Evolutionary conservation across 1,140 invertebrate species (phyloP).

Genomic region (Anagrus nilaparvatae): DNA sequence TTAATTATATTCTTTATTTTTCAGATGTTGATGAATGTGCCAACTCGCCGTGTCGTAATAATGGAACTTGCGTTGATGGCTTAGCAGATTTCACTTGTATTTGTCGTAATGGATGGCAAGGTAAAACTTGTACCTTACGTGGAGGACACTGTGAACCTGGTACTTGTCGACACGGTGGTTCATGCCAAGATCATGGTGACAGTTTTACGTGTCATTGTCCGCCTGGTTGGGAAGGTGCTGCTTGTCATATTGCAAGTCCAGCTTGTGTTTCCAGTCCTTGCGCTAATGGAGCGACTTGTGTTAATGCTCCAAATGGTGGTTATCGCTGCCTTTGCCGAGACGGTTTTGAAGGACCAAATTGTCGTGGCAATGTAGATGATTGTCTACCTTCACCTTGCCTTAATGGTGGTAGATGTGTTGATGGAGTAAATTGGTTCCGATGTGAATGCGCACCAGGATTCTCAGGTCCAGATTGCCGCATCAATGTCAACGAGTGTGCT

Average conservation of each 20-base stretch:
- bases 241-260: conserved; percentile 60
- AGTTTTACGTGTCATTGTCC: conserved; percentile 54
- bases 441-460: conserved; percentile 68
- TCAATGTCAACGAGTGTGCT: conserved; percentile 70
- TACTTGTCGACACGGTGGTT: conserved; percentile 54
- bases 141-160: conserved; percentile 54
- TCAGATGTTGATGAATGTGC: conserved; percentile 74
- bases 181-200: conserved; percentile 55
- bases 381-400: conserved; percentile 57
- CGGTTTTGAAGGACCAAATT: conserved; percentile 53
- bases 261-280: conserved; percentile 63
- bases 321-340: conserved; percentile 60
- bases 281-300: conserved; percentile 65
- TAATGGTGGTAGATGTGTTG: conserved; percentile 68
- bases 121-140: conserved; percentile 58
- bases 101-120: conserved; percentile 70
- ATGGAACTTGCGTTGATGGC: conserved; percentile 64
- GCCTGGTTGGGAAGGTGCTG: conserved; percentile 52
- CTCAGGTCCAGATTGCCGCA: conserved; percentile 59
- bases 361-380: conserved; percentile 55
- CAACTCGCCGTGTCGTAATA: conserved; percentile 63
- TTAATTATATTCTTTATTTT: conserved; percentile 23
- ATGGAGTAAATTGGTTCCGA: conserved; percentile 68
- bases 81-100: conserved; percentile 64
- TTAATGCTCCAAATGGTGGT: conserved; percentile 55